Evolutionary conservation across 2,888 invertebrate genomes (phyloP).

Genomic region (Diabrotica balteata): DNA sequence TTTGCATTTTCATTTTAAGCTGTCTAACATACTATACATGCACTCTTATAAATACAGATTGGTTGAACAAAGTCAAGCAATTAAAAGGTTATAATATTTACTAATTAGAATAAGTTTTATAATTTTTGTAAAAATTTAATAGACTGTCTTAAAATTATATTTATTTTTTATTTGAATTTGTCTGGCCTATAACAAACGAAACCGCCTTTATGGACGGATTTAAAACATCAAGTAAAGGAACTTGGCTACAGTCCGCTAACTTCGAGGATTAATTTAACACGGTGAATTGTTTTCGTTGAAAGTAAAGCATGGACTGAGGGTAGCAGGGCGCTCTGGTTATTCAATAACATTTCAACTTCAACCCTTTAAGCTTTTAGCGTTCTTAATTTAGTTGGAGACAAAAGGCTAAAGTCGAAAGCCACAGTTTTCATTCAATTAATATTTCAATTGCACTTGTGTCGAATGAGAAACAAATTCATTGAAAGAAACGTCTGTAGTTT

Average conservation of each 20-base stretch:
- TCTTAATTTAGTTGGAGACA: slow-evolving; percentile 51
- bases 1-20: no score
- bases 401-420: slow-evolving; percentile 55
- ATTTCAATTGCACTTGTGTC: slow-evolving; percentile 58
- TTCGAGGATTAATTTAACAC: slow-evolving; percentile 25
- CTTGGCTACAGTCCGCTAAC: slow-evolving; percentile 13
- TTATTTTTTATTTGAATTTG: no score
- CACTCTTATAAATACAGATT: no score
- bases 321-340: slow-evolving; percentile 33
- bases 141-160: no score
- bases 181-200: no score
- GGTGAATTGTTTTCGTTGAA: slow-evolving; percentile 23
- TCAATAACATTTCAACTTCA: slow-evolving; percentile 51
- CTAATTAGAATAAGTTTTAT: no score
- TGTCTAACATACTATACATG: no score
- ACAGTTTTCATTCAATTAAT: slow-evolving; percentile 59
- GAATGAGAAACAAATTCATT: slow-evolving; percentile 55
- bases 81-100: no score
- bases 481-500: slow-evolving; percentile 55
- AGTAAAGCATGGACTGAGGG: slow-evolving; percentile 21
- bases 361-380: slow-evolving; percentile 44
- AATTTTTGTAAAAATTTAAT: no score
- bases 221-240: slow-evolving; percentile 1
- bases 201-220: background rate
- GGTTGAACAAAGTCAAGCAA: no score